phyloP scores from a whole-genome alignment of 2,113 vertebrate genomes.

The Tupaia chinensis region DNA sequence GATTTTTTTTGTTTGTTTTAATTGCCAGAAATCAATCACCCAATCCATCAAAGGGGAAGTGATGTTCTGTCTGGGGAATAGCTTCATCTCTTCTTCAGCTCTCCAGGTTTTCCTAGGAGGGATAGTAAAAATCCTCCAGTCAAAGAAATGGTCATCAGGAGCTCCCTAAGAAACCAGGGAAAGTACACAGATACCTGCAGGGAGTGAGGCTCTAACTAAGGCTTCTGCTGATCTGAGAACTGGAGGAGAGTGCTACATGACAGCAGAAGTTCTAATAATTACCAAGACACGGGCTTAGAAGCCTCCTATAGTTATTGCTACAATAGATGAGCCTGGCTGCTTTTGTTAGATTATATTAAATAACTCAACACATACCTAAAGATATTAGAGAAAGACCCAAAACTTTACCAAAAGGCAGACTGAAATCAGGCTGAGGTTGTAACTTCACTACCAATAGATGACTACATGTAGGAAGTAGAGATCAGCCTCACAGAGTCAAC shows the following conservation, averaged over 20 bases:
- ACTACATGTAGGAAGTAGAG: not conserved
- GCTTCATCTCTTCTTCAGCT: conserved; percentile 52
- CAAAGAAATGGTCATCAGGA: conserved; percentile 13
- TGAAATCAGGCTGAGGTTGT: not conserved
- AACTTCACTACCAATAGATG: not conserved
- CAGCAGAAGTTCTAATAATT: not conserved
- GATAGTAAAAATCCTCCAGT: conserved; percentile 32
- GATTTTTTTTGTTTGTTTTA: not conserved
- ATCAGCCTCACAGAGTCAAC: not conserved
- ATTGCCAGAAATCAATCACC: conserved; percentile 20
- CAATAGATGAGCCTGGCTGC: not conserved
- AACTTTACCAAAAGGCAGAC: not conserved
- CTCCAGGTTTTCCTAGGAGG: conserved; percentile 77
- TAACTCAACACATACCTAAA: not conserved
- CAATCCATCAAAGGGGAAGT: not conserved
- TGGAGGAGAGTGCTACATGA: not conserved
- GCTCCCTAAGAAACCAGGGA: not conserved
- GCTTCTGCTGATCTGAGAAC: not conserved
- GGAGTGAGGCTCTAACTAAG: not conserved
- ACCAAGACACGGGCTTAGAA: not conserved
- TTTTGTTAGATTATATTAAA: not conserved
- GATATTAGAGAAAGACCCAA: not conserved
- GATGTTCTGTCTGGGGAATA: not conserved
- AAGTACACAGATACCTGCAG: not conserved
- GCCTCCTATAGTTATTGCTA: not conserved